Conservation (phyloP, 2,888 invertebrate genomes). For the Dexiosoma caninum region DNA sequence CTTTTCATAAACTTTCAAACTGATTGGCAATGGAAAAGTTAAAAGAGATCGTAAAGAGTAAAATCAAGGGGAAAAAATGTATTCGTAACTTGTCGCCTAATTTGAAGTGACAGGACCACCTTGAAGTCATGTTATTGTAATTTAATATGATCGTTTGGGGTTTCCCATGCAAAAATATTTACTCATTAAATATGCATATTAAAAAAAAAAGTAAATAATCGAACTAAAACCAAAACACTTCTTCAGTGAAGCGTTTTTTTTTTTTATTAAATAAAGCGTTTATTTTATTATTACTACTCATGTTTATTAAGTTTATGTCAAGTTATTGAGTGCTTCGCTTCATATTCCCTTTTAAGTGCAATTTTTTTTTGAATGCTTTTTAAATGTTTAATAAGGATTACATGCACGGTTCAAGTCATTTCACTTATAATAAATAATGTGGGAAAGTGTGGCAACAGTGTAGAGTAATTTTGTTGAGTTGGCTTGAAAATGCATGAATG, state of each 20-base stretch:
- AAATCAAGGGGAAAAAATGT: slow-evolving; percentile 44
- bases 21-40: slow-evolving; percentile 12
- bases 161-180: slow-evolving; percentile 48
- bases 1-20: background rate
- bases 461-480: too few species aligned
- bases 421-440: slow-evolving; percentile 41
- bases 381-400: slow-evolving; percentile 7
- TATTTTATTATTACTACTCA: slow-evolving; percentile 22
- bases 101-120: slow-evolving; percentile 71
- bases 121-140: slow-evolving; percentile 66
- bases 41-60: background rate
- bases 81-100: slow-evolving; percentile 68
- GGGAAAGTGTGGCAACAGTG: slow-evolving; percentile 51
- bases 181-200: slow-evolving; percentile 13
- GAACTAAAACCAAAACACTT: slow-evolving; percentile 24
- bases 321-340: slow-evolving; percentile 4
- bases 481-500: too few species aligned
- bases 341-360: background rate
- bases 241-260: slow-evolving; percentile 29
- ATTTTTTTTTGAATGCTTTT: background rate
- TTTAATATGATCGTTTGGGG: slow-evolving; percentile 64
- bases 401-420: background rate
- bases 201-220: slow-evolving; percentile 12
- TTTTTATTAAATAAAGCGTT: slow-evolving; percentile 44
- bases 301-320: background rate